phyloP scores from a whole-genome alignment of 2,888 invertebrate genomes.

The Callimorpha dominula region DNA sequence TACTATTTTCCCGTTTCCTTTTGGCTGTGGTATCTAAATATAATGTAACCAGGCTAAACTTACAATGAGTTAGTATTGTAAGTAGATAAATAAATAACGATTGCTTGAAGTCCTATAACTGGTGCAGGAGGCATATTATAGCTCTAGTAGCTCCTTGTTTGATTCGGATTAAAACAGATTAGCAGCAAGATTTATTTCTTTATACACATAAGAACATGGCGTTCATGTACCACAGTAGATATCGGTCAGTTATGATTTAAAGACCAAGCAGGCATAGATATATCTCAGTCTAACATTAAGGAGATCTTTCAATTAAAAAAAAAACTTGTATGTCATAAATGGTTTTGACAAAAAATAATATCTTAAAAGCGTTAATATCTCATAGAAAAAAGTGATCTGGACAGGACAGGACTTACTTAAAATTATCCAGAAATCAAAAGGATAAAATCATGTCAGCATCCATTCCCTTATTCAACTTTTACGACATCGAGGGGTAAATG shows the following conservation, averaged over 20 bases:
- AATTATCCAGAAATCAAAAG: neutral
- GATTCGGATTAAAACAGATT: too few species aligned
- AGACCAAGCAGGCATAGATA: too few species aligned
- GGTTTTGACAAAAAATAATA: too few species aligned
- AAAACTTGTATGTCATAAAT: too few species aligned
- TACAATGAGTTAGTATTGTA: neutral
- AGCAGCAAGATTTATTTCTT: too few species aligned
- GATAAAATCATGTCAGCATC: neutral
- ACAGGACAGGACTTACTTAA: neutral
- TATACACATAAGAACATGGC: too few species aligned
- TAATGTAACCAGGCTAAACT: neutral
- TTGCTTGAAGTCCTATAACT: neutral
- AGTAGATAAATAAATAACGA: neutral
- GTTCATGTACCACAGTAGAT: too few species aligned
- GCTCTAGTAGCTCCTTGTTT: too few species aligned
- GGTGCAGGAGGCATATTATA: too few species aligned
- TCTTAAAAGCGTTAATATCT: neutral
- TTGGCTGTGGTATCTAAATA: neutral
- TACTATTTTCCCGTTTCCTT: neutral
- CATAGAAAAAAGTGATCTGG: neutral
- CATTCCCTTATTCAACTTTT: constrained; percentile 2
- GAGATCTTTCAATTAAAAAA: too few species aligned
- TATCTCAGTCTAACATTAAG: too few species aligned
- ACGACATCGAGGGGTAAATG: constrained; percentile 3
- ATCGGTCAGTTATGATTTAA: too few species aligned